These are phyloP conservation scores for Imbricaverruca yamaguchii DNA, from an alignment of 2,888 invertebrate species.

Conservation along the genomic window DNA sequence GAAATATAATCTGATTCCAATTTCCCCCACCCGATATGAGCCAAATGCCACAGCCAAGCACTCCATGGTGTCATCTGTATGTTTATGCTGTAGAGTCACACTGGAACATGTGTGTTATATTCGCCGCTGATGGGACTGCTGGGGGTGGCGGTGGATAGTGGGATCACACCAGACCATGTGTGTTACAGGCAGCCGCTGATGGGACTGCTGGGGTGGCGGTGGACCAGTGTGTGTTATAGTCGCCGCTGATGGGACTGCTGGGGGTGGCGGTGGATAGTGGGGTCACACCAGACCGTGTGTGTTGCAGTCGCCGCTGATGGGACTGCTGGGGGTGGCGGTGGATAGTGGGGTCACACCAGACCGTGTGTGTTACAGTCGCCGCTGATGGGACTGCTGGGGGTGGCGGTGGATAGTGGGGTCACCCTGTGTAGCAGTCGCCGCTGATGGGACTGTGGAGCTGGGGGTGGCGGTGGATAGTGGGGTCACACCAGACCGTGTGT, in stretches of 20 bases:
- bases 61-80: too few species aligned
- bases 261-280: neutral
- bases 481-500: neutral
- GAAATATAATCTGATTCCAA: too few species aligned
- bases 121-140: neutral
- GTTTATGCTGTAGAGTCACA: neutral
- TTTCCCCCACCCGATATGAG: too few species aligned
- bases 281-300: neutral
- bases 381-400: neutral
- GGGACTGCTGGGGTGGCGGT: neutral
- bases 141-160: neutral
- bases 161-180: neutral
- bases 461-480: neutral
- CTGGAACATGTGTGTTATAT: neutral
- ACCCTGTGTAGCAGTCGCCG: neutral
- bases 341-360: neutral
- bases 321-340: neutral
- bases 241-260: too few species aligned
- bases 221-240: neutral
- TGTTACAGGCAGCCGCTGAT: neutral
- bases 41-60: too few species aligned
- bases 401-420: neutral
- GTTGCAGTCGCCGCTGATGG: neutral
- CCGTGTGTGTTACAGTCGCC: neutral
- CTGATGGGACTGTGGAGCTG: neutral